phyloP scores from a whole-genome alignment of 1,140 invertebrate species.

The Brevipalpus yothersi region DNA sequence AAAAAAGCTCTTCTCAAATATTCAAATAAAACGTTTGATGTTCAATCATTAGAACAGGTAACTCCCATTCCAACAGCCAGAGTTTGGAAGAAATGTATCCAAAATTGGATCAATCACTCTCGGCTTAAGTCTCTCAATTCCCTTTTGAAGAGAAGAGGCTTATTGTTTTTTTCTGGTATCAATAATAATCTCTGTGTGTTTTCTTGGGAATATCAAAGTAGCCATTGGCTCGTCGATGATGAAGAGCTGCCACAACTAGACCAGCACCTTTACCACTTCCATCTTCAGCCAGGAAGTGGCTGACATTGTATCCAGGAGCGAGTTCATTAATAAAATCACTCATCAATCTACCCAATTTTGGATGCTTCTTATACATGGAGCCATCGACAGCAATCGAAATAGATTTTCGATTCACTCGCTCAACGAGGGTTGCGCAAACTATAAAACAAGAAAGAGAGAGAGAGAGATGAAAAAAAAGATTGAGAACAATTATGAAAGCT shows the following conservation, averaged over 20 bases:
- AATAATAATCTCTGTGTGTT: too few species aligned
- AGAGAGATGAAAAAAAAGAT: not conserved
- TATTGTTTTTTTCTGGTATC: too few species aligned
- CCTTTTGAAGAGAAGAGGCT: too few species aligned
- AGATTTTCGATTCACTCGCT: constrained; percentile 36
- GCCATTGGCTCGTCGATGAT: not conserved
- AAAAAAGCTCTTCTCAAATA: too few species aligned
- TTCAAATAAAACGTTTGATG: too few species aligned
- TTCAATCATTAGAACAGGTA: too few species aligned
- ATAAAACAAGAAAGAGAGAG: not conserved
- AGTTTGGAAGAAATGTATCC: too few species aligned
- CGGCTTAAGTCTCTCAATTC: too few species aligned
- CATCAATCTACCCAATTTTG: constrained; percentile 45
- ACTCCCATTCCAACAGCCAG: too few species aligned
- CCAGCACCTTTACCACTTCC: constrained; percentile 56
- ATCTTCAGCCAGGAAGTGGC: constrained; percentile 42
- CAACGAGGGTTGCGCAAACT: not conserved
- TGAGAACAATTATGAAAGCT: too few species aligned
- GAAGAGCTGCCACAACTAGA: constrained; percentile 31
- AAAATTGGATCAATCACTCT: too few species aligned
- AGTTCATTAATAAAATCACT: constrained; percentile 38
- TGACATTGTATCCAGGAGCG: constrained; percentile 28
- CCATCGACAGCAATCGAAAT: constrained; percentile 60
- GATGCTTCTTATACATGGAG: constrained; percentile 60
- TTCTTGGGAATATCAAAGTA: too few species aligned